These are phyloP conservation scores for Chloroceryle aenea DNA, from an alignment of 2,113 vertebrate species.

Conservation along the genomic window DNA sequence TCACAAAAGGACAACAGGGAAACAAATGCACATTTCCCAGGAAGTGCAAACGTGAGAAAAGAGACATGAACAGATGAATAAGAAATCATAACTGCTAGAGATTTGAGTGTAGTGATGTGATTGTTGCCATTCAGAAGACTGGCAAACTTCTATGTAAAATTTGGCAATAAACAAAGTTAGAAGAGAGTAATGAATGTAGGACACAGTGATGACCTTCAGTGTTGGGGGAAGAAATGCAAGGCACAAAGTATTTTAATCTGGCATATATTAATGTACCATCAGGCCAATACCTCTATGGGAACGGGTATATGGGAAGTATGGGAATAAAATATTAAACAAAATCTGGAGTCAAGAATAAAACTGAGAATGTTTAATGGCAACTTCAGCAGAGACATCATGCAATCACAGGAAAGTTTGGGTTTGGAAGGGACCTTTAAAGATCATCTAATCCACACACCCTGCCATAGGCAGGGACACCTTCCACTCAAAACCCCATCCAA, in stretches of 20 bases:
- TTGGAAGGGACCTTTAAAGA: not conserved
- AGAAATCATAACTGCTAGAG: conserved; percentile 22
- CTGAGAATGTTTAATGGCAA: not conserved
- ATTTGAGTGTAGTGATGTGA: not conserved
- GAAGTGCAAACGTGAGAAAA: conserved; percentile 14
- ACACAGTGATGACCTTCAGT: not conserved
- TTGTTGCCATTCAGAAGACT: conserved; percentile 6
- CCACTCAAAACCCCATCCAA: not conserved
- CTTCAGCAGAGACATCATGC: not conserved
- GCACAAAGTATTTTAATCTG: not conserved
- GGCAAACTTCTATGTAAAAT: conserved; percentile 9
- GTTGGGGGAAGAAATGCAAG: not conserved
- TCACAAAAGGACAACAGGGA: not conserved
- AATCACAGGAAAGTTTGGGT: not conserved
- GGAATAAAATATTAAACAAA: not conserved
- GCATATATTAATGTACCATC: not conserved
- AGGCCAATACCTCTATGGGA: not conserved
- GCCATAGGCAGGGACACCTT: not conserved
- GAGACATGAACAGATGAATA: not conserved
- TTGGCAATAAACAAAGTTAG: not conserved
- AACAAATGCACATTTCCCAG: not conserved
- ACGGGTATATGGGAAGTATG: too few species aligned
- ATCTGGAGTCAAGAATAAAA: not conserved
- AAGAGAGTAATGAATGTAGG: not conserved
- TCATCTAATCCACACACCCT: not conserved